Percentiles rank a stretch among this genome's conserved stretches.
phyloP scores from a whole-genome alignment of 2,888 invertebrate species.

The Polietes domitor region DNA sequence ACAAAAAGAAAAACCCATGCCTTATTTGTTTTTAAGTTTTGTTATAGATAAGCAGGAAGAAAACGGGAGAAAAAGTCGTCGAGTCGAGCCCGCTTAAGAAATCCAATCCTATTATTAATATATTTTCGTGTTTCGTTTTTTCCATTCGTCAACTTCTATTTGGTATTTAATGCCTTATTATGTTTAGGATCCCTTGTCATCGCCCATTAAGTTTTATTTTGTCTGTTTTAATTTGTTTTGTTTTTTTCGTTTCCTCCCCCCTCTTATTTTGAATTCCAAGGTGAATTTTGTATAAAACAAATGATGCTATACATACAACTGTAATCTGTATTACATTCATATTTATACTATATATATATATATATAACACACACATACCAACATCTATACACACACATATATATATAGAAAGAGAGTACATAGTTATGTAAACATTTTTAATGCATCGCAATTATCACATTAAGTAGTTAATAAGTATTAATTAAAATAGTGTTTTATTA shows the following conservation, averaged over 20 bases:
- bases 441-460: constrained; percentile 58
- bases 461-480: constrained; percentile 64
- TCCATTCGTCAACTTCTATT: too few relatives aligned
- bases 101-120: neutral
- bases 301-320: neutral
- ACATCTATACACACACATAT: neutral
- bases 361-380: neutral
- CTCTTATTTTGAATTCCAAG: neutral
- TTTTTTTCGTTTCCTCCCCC: neutral
- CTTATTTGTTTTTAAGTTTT: constrained; percentile 67
- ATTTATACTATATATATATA: constrained; percentile 1
- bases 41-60: constrained; percentile 43
- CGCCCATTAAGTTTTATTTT: constrained; percentile 16
- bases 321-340: constrained; percentile 39
- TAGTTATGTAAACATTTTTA: constrained; percentile 24
- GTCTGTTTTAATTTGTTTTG: neutral
- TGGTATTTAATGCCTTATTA: constrained; percentile 60
- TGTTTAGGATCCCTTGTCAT: constrained; percentile 5
- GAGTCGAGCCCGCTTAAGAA: neutral
- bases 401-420: neutral
- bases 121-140: too few relatives aligned
- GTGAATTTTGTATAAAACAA: constrained; percentile 14
- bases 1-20: constrained; percentile 52
- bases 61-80: constrained; percentile 8
- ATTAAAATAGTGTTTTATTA: constrained; percentile 48